Base-by-base conservation (phyloP, 1,140 invertebrate species). In the Drosophila takahashii region DNA sequence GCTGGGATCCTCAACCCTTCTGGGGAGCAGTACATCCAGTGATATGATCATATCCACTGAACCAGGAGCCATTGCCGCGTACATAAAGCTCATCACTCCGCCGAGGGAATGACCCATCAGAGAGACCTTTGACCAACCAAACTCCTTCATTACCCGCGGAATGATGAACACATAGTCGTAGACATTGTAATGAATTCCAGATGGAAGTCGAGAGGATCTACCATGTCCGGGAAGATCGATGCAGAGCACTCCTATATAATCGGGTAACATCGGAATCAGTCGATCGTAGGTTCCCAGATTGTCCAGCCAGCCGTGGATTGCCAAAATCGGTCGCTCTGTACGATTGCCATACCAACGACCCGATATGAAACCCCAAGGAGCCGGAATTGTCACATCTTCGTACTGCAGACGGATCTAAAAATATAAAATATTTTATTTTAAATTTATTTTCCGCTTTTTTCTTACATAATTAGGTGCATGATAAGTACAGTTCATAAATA, bases 221-320 rank as follows among this genome's bases (percentile, higher is more conserved):
- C 96, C 96, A 91, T 96, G 96, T 2, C 95, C 95, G 0, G 95
- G 95, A 16, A 95, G 93, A 91, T 96, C 96, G 8, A 96, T 93
- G 1, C 95, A 94, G 4, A 96, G 83, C 53, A 95, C 92, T 3
- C 94, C 93, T 8, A 94, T 71, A 56, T 95, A 92, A 32, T 93
- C 86, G 4, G 93, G 92, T 15, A 96, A 77, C 32, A 95, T 78
- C 5, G 95, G 95, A 27, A 94, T 93, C 27, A 96, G 80, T 1
- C 92, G 92, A 87, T 96, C 95, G 92, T 95, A 97, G 3, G 94
- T 94, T 8, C 94, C 95, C 36, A 95, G 94, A 84, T 96, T 96
- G 77, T 96, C 95, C 92, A 95, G 93, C 95, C 95, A 96, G 1
- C 96, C 96, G 85, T 97, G 96, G 11, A 96, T 62, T 0, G 94